Evolutionary conservation across 2,888 invertebrate species (phyloP).

Genomic region (Lithophane leautieri): DNA sequence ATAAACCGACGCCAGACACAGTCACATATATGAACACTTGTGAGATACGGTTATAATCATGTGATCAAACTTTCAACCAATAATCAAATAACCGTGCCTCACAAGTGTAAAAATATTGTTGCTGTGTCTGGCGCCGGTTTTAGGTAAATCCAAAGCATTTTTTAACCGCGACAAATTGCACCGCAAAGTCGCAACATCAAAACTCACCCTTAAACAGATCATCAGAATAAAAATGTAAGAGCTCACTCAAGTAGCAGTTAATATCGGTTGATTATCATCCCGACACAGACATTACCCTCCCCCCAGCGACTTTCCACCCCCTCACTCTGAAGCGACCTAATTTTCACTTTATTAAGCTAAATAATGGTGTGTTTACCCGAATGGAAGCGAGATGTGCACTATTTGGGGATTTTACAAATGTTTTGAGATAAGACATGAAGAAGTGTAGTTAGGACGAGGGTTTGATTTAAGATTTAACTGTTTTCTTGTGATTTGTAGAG

Average conservation of each 20-base stretch:
- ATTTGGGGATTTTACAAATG: constrained; percentile 59
- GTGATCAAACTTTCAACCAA: too few species aligned
- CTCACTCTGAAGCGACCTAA: constrained; percentile 60
- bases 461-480: background rate
- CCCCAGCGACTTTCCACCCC: constrained; percentile 18
- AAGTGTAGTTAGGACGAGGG: background rate
- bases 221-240: constrained; percentile 75
- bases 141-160: too few species aligned
- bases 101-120: too few species aligned
- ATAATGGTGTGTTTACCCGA: constrained; percentile 62
- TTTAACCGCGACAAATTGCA: constrained; percentile 24
- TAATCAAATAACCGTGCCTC: too few species aligned
- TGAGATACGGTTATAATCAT: too few species aligned
- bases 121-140: too few species aligned
- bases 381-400: constrained; percentile 60
- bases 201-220: constrained; percentile 70
- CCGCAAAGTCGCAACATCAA: constrained; percentile 50
- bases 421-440: constrained; percentile 27
- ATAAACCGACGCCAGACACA: too few species aligned
- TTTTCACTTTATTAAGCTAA: constrained; percentile 68
- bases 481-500: background rate
- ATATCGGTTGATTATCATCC: constrained; percentile 79
- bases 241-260: constrained; percentile 69
- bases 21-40: too few species aligned
- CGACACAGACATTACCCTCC: constrained; percentile 62